phyloP scores from a whole-genome alignment of 2,797 vertebrate species.

The Sebastes alutus region DNA sequence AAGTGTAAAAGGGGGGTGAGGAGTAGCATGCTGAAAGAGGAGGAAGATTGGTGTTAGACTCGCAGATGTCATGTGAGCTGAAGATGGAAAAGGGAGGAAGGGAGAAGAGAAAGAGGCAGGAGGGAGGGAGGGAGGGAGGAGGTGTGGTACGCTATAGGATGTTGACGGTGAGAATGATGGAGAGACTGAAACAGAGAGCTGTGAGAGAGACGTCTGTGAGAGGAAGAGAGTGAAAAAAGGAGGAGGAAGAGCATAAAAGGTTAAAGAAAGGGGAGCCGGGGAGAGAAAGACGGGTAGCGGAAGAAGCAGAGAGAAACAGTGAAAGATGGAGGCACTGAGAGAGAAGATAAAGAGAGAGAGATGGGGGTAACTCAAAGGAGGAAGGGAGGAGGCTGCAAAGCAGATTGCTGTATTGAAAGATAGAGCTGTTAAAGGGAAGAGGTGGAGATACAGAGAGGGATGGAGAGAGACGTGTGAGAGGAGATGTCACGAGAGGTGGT shows the following conservation, averaged over 20 bases:
- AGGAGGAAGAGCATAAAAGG: conserved; percentile 54
- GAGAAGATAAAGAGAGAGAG: conserved; percentile 60
- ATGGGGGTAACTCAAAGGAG: conserved; percentile 36
- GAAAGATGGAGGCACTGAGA: conserved; percentile 55
- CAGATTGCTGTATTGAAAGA: conserved; percentile 42
- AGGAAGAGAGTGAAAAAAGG: conserved; percentile 10
- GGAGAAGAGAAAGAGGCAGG: conserved; percentile 13
- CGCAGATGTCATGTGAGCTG: conserved; percentile 67
- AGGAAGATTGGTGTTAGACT: conserved; percentile 59
- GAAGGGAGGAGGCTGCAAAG: conserved; percentile 32
- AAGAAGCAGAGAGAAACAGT: conserved; percentile 41
- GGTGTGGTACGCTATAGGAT: conserved; percentile 33
- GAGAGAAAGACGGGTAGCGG: conserved; percentile 40
- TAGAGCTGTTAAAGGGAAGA: conserved; percentile 40
- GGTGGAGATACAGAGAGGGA: conserved; percentile 33
- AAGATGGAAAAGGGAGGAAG: conserved; percentile 31
- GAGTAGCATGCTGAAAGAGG: conserved; percentile 46
- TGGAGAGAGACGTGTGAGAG: conserved; percentile 5
- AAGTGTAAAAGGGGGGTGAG: conserved; percentile 63
- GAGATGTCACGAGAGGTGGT: conserved; percentile 16
- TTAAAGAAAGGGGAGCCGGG: conserved; percentile 53
- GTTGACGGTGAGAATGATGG: conserved; percentile 46
- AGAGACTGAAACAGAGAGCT: conserved; percentile 37
- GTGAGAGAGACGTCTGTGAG: conserved; percentile 29
- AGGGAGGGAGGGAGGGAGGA: conserved; percentile 20